A percentile compares a stretch with the other conserved stretches of the same genome.
Conservation (phyloP, 2,797 vertebrate genomes). For the Schizothorax lantsangensis region DNA sequence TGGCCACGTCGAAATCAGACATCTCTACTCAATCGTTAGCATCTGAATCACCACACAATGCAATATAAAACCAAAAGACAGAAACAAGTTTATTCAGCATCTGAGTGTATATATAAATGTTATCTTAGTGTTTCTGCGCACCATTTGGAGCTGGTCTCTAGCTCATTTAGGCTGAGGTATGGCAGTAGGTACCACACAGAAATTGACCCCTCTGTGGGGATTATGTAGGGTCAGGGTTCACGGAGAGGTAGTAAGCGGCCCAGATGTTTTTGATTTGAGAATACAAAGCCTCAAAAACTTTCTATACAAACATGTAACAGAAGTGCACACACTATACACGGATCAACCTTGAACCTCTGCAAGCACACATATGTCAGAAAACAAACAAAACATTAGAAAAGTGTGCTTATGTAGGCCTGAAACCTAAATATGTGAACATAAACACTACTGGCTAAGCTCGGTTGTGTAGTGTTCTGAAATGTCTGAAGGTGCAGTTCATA, state of each 20-base stretch:
- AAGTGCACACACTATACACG: conserved; percentile 45
- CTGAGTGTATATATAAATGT: conserved; percentile 37
- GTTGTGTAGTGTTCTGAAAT: neutral
- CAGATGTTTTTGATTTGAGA: conserved; percentile 81
- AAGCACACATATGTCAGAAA: conserved; percentile 45
- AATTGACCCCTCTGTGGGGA: conserved; percentile 61
- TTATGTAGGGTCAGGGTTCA: conserved; percentile 69
- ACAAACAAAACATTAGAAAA: conserved; percentile 8
- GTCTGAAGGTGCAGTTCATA: neutral
- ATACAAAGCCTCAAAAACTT: conserved; percentile 65
- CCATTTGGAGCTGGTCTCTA: conserved; percentile 51
- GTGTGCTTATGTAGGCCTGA: neutral
- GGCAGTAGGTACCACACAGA: conserved; percentile 50
- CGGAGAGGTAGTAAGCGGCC: conserved; percentile 70
- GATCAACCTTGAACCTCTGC: conserved; percentile 51
- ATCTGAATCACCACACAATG: neutral
- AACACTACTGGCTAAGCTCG: neutral
- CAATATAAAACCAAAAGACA: conserved; percentile 6
- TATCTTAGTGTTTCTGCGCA: conserved; percentile 47
- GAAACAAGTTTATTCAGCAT: conserved; percentile 1
- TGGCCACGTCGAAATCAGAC: neutral
- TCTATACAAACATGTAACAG: conserved; percentile 62
- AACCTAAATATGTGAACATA: neutral
- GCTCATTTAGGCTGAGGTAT: conserved; percentile 58
- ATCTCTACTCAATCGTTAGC: neutral